These are phyloP conservation scores for Lycorma delicatula DNA, from an alignment of 1,140 invertebrate species.

Conservation along the genomic window DNA sequence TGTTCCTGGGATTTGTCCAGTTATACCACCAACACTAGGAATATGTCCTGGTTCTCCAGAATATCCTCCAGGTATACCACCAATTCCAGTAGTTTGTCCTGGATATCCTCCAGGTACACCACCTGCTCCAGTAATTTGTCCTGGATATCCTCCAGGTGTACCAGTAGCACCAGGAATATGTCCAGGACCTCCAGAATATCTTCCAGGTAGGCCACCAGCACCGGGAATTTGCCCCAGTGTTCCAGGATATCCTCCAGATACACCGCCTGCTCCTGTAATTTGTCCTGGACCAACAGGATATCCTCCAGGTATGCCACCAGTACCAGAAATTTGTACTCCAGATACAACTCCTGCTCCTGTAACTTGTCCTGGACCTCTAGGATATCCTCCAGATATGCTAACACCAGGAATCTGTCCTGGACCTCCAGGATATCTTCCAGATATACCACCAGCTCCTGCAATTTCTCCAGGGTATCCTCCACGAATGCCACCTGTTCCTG, in stretches of 20 bases:
- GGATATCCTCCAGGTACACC: neutral
- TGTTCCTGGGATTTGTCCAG: slow-evolving; percentile 18
- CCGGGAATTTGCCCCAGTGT: slow-evolving; percentile 14
- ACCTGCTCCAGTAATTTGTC: neutral
- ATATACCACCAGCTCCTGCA: slow-evolving; percentile 4
- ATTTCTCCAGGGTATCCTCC: slow-evolving; percentile 17
- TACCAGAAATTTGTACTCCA: slow-evolving; percentile 4
- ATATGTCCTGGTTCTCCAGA: neutral
- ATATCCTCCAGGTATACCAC: neutral
- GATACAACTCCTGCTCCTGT: slow-evolving; percentile 13
- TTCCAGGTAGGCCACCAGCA: slow-evolving; percentile 12
- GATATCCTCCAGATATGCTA: slow-evolving; percentile 9
- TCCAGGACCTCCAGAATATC: slow-evolving; percentile 14
- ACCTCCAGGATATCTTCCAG: slow-evolving; percentile 17
- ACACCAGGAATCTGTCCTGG: slow-evolving; percentile 15
- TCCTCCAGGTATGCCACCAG: slow-evolving; percentile 17
- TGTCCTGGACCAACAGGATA: slow-evolving; percentile 16
- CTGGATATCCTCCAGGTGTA: slow-evolving; percentile 19
- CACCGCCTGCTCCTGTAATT: neutral
- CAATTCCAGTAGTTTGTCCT: slow-evolving; percentile 3
- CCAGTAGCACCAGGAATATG: neutral
- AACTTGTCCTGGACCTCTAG: slow-evolving; percentile 6
- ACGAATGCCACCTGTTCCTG: slow-evolving; percentile 12
- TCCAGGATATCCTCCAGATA: slow-evolving; percentile 17
- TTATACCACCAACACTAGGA: slow-evolving; percentile 2